A percentile compares a stretch with the other conserved stretches of the same genome.
Evolutionary conservation across 2,797 vertebrate genomes (phyloP).

Genomic region (Gastrophryne carolinensis): DNA sequence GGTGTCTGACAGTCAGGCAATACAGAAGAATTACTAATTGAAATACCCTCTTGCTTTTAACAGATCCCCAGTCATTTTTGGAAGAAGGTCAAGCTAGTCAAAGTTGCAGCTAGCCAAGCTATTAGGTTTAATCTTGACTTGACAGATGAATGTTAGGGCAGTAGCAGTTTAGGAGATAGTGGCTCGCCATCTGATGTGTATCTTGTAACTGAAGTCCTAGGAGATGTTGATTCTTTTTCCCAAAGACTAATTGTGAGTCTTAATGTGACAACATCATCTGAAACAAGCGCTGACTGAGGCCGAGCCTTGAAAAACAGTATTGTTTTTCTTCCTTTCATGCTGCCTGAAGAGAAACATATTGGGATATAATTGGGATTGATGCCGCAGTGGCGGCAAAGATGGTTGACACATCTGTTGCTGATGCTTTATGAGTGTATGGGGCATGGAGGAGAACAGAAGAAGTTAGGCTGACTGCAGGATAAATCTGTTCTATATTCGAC

Average conservation of each 20-base stretch:
- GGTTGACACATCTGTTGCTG: conserved; percentile 28
- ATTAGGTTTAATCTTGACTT: no score
- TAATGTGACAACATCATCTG: conserved; percentile 13
- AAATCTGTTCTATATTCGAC: conserved; percentile 6
- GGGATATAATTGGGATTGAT: conserved; percentile 38
- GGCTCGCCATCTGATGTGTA: background rate
- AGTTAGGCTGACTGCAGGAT: conserved; percentile 5
- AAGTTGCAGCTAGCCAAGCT: background rate
- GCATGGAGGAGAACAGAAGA: background rate
- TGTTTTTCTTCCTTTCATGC: conserved; percentile 7
- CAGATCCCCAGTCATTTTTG: no score
- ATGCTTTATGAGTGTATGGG: background rate
- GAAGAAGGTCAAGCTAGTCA: no score
- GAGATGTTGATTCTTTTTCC: background rate
- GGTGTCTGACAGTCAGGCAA: no score
- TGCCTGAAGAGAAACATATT: conserved; percentile 46
- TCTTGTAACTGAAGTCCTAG: background rate
- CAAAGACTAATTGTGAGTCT: background rate
- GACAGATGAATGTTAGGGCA: no score
- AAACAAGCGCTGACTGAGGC: background rate
- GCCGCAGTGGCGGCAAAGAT: conserved; percentile 9
- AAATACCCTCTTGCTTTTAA: no score
- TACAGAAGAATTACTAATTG: no score
- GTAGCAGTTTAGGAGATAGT: background rate
- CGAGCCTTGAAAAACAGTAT: background rate